Conservation (phyloP, 2,113 vertebrate genomes). For the Acrocephalus kingi region DNA sequence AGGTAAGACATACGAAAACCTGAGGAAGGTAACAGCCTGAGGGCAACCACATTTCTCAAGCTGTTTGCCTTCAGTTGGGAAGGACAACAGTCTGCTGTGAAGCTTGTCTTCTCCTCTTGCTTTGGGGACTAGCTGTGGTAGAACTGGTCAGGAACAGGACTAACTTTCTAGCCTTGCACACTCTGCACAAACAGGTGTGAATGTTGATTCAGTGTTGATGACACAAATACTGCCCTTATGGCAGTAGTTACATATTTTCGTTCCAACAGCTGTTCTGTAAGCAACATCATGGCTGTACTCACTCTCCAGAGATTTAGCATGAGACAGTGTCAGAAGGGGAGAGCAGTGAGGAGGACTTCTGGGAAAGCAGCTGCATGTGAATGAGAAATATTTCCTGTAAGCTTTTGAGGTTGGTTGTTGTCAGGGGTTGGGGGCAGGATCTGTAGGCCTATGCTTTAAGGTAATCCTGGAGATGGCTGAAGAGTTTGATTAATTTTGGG, state of each 20-base stretch:
- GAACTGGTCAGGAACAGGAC: not conserved
- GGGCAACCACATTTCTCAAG: not conserved
- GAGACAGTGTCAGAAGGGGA: not conserved
- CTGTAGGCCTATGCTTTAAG: not conserved
- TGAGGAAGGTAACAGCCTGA: not conserved
- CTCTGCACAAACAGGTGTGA: not conserved
- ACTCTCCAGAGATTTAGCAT: not conserved
- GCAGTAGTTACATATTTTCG: not conserved
- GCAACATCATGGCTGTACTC: not conserved
- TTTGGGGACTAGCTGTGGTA: not conserved
- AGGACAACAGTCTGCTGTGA: not conserved
- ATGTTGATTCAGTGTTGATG: not conserved
- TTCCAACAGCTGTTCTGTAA: not conserved
- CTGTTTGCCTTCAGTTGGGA: not conserved
- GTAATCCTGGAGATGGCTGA: not conserved
- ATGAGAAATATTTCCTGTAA: not conserved
- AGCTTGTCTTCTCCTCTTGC: not conserved
- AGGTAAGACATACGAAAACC: not conserved
- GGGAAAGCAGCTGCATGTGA: not conserved
- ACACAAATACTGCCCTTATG: not conserved
- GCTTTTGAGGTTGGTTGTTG: not conserved
- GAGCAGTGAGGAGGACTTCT: not conserved
- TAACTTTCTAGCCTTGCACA: not conserved
- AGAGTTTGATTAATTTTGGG: not conserved
- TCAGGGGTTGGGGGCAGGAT: not conserved